Conservation (phyloP, 2,113 vertebrate genomes). For the Otolemur garnettii region DNA sequence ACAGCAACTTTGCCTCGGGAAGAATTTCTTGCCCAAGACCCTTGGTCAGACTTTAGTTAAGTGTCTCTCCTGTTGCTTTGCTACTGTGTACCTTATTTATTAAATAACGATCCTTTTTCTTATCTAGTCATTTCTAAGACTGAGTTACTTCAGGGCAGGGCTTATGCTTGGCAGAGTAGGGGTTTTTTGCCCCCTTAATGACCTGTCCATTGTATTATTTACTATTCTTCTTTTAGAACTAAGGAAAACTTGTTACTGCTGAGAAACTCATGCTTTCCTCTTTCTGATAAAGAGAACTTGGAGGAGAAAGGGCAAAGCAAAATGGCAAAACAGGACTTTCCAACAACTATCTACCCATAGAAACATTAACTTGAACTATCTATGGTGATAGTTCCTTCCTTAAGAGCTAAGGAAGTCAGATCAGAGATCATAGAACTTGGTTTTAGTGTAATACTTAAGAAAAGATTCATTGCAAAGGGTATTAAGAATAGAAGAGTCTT, state of each 20-base stretch:
- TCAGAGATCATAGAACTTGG: not conserved
- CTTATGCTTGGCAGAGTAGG: not conserved
- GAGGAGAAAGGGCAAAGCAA: not conserved
- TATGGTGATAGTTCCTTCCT: not conserved
- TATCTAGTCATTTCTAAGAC: conserved; percentile 10
- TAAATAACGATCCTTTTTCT: conserved; percentile 5
- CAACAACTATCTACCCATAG: not conserved
- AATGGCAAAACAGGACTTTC: not conserved
- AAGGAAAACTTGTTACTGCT: not conserved
- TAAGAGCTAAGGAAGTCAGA: not conserved
- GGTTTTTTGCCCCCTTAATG: not conserved
- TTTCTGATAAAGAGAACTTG: conserved; percentile 43
- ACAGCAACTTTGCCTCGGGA: conserved; percentile 14
- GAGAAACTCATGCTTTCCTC: conserved; percentile 6
- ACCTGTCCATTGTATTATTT: conserved; percentile 11
- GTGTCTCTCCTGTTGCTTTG: not conserved
- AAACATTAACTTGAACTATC: not conserved
- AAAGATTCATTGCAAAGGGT: not conserved
- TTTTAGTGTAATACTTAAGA: not conserved
- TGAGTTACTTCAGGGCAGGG: not conserved
- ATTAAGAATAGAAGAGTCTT: not conserved
- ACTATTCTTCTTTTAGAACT: conserved; percentile 54
- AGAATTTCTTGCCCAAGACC: conserved; percentile 23
- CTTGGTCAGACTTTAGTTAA: conserved; percentile 1
- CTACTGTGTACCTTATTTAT: not conserved